Base-by-base conservation (phyloP, 92 coral and sea anemone species). In the Heliopora coerulea region DNA sequence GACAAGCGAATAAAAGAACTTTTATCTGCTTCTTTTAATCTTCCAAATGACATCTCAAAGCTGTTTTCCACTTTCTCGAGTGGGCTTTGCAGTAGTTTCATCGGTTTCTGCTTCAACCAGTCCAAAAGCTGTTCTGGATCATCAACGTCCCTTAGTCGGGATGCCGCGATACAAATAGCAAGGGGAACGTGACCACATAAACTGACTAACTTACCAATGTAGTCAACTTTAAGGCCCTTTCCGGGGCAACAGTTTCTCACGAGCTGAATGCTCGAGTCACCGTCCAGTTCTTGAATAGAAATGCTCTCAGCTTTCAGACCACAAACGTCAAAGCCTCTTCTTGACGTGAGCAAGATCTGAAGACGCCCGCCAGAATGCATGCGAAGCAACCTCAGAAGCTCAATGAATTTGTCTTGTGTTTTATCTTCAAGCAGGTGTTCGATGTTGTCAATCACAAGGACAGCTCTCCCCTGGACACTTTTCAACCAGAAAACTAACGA, bases 111-210 rank as follows among this genome's bases (percentile, higher is more conserved):
- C 37, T 70, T 42, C 5, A 85, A 82, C 39, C 61, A 23, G 17
- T 54, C 27, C 1, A 77, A 56, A 8, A 35, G 44, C 17, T 83
- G 49, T 32, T 48, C 70, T 23, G 18, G 52, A 78, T 68, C 60
- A 50, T 49, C 86, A 2, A 67, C 42, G 4, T 37, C 42, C 11
- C 42, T 50, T 11, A 83, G 56, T 37, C 78, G 54, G 4, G 86
- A 78, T 6, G 83, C 79, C 15, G 72, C 77, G 29, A 83, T 83
- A 65, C 83, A 68, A 8, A 83, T 73, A 14, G 79, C 79, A 26
- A 83, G 44, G 23, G 86, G 86, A 5, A 57, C 83, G 54, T 19
- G 15, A 20, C 77, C 83, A 68, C 86, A 83, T 1, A 83, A 52
- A 0, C 50, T 29, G n/a, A 72, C 74, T 13, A 83, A 27, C n/a